These are phyloP conservation scores for Leuciscus waleckii DNA, from an alignment of 2,797 vertebrate genomes.

Conservation along the genomic window DNA sequence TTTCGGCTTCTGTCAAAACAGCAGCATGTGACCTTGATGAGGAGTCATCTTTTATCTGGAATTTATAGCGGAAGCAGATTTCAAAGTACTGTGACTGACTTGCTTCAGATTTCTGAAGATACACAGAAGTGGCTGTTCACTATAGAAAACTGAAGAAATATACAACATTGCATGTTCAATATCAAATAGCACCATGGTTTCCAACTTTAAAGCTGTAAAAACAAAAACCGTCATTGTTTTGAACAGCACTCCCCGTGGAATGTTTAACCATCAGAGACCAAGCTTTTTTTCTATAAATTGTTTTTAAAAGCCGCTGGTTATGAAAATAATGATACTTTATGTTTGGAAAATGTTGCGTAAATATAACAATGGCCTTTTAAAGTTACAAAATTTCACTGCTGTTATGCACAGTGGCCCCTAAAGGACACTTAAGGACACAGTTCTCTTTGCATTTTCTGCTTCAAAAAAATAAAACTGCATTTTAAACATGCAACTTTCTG, in stretches of 20 bases:
- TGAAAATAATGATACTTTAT: background rate
- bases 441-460: background rate
- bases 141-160: background rate
- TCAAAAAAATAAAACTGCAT: background rate
- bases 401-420: background rate
- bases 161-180: slow-evolving; percentile 22
- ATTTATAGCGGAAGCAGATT: slow-evolving; percentile 26
- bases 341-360: background rate
- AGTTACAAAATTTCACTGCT: background rate
- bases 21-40: background rate
- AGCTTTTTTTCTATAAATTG: background rate
- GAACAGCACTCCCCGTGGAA: background rate
- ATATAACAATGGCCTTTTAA: background rate
- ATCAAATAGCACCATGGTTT: slow-evolving; percentile 21
- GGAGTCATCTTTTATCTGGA: slow-evolving; percentile 22
- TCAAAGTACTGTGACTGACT: slow-evolving; percentile 13
- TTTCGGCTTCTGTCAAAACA: slow-evolving; percentile 22
- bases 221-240: slow-evolving; percentile 17
- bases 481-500: background rate
- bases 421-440: background rate
- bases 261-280: background rate
- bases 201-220: slow-evolving; percentile 32
- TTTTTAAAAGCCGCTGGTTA: background rate
- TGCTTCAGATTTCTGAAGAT: slow-evolving; percentile 13
- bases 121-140: slow-evolving; percentile 45